A percentile compares a stretch with the other conserved stretches of the same genome.
Evolutionary conservation across 2,888 invertebrate genomes (phyloP).

Genomic region (Tipula unca): DNA sequence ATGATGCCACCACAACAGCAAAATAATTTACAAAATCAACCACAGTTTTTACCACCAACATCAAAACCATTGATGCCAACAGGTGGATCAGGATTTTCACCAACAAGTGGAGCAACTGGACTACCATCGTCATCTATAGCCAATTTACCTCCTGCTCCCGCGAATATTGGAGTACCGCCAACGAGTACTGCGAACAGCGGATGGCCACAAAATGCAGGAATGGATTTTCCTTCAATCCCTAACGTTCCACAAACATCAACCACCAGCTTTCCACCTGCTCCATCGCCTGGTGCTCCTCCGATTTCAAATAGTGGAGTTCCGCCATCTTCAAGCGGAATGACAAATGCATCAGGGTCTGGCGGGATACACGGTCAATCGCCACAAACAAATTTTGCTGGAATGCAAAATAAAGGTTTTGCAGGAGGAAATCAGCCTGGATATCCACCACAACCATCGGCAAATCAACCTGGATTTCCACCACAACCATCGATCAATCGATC

Average conservation of each 20-base stretch:
- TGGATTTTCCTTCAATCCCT: background rate
- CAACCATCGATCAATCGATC: slow-evolving; percentile 14
- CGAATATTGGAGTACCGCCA: background rate
- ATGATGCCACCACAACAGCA: background rate
- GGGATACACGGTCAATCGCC: slow-evolving; percentile 9
- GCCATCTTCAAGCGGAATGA: background rate
- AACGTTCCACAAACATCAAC: background rate
- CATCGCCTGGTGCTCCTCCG: background rate
- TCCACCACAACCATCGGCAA: slow-evolving; percentile 22
- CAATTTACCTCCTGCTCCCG: background rate
- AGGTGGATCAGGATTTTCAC: background rate
- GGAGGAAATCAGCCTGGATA: slow-evolving; percentile 15
- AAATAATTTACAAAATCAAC: background rate
- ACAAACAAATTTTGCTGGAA: slow-evolving; percentile 20
- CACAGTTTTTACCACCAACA: background rate
- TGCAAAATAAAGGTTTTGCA: background rate
- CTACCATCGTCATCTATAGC: background rate
- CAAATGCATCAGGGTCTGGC: background rate
- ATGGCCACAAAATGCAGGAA: background rate
- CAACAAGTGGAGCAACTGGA: background rate
- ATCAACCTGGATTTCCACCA: slow-evolving; percentile 20
- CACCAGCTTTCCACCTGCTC: background rate
- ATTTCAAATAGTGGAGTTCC: background rate
- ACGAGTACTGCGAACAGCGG: background rate
- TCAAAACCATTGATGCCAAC: background rate